Percentiles rank a stretch among this genome's conserved stretches.
Evolutionary conservation across 2,113 vertebrate genomes (phyloP).

Genomic region (Penelope pileata): DNA sequence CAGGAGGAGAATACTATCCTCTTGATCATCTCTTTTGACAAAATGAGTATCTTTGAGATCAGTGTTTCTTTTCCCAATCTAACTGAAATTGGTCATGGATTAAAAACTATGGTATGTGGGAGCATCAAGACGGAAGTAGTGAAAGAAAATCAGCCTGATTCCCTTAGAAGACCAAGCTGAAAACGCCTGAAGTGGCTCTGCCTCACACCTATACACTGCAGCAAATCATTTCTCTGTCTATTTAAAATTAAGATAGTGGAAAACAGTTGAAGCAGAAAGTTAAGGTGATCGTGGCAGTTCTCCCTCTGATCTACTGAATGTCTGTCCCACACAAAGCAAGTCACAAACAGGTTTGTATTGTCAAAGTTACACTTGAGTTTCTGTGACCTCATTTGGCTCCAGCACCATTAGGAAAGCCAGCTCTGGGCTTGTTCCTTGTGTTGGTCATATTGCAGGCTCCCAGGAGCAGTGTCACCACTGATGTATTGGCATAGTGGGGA

Average conservation of each 20-base stretch:
- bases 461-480: rapidly evolving
- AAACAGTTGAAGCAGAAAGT: not conserved
- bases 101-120: not conserved
- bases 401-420: not conserved
- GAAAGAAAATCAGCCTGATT: not conserved
- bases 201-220: not conserved
- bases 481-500: not conserved
- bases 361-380: not conserved
- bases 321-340: not conserved
- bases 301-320: not conserved
- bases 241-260: not conserved
- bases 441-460: not conserved
- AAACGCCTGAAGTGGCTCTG: not conserved
- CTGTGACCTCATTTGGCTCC: not conserved
- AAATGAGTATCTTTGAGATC: not conserved
- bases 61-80: not conserved
- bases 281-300: not conserved
- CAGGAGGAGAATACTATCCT: not conserved
- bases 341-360: not conserved
- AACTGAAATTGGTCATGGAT: not conserved
- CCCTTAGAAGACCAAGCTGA: not conserved
- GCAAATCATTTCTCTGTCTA: not conserved
- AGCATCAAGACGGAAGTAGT: not conserved
- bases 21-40: not conserved
- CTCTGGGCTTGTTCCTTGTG: not conserved